Evolutionary conservation across 2,797 vertebrate genomes (phyloP).

Genomic region (Notolepis coatsorum): DNA sequence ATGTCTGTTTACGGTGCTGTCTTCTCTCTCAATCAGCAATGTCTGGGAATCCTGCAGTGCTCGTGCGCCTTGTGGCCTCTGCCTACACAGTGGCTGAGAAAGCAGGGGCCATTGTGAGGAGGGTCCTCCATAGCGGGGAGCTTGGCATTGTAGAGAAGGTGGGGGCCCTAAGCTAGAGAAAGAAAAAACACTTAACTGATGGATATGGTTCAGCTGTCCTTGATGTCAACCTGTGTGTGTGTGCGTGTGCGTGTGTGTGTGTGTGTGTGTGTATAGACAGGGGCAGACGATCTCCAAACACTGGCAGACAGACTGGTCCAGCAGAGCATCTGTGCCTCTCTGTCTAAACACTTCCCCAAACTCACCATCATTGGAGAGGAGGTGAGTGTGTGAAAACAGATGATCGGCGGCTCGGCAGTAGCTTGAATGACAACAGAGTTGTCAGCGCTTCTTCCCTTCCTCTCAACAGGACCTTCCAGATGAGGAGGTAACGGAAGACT

Average conservation of each 20-base stretch:
- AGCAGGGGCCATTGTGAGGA: conserved; percentile 89
- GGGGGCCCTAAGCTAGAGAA: too few species aligned
- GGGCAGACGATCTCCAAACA: conserved; percentile 93
- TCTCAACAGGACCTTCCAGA: conserved; percentile 85
- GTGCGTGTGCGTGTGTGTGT: too few species aligned
- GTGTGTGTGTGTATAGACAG: conserved; percentile 76
- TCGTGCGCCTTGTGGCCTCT: conserved; percentile 91
- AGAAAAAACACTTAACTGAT: too few species aligned
- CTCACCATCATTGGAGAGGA: conserved; percentile 97
- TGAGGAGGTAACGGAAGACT: conserved; percentile 85
- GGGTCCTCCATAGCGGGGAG: conserved; percentile 89
- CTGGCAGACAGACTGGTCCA: conserved; percentile 94
- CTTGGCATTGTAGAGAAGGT: conserved; percentile 97
- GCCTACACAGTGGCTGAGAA: conserved; percentile 88
- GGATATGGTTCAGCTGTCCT: too few species aligned
- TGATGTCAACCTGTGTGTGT: too few species aligned
- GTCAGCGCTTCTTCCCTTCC: not conserved
- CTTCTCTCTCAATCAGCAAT: conserved; percentile 70
- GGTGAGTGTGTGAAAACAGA: conserved; percentile 68
- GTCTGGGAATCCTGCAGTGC: conserved; percentile 83
- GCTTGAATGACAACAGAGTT: not conserved
- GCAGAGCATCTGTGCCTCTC: conserved; percentile 93
- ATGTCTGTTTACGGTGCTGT: not conserved
- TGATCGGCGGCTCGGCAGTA: not conserved
- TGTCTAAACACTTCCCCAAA: conserved; percentile 90